Evolutionary conservation across 2,113 vertebrate genomes (phyloP).

Genomic region (Alexandromys fortis): DNA sequence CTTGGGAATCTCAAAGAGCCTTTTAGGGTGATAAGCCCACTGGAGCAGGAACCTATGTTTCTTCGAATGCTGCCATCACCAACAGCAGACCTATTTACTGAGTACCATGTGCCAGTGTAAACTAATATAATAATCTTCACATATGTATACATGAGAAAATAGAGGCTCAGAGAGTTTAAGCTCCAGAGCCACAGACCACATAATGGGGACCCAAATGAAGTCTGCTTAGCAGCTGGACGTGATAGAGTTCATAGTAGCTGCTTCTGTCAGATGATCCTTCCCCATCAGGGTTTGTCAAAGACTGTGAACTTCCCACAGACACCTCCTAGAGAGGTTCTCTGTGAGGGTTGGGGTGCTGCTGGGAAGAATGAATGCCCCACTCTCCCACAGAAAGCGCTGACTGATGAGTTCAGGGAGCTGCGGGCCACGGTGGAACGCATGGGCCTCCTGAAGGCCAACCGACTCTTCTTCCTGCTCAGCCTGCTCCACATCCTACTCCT

Average conservation of each 20-base stretch:
- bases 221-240: neutral
- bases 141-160: neutral
- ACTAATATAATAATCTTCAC: neutral
- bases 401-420: constrained; percentile 88
- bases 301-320: neutral
- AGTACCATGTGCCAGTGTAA: neutral
- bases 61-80: neutral
- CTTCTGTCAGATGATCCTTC: neutral
- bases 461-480: constrained; percentile 83
- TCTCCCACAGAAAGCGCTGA: constrained; percentile 82
- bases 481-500: constrained; percentile 88
- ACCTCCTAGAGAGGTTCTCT: neutral
- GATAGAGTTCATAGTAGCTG: neutral
- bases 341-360: neutral
- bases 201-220: neutral
- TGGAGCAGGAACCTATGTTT: neutral
- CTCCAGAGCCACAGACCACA: neutral
- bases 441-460: constrained; percentile 86
- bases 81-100: neutral
- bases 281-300: neutral
- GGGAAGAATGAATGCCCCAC: neutral
- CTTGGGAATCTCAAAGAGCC: neutral
- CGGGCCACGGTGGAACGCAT: constrained; percentile 84
- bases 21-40: neutral
- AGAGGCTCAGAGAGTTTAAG: neutral